Evolutionary conservation across 2,888 invertebrate species (phyloP), one percentile per base, ranked within the genome.

Genomic region (Polymixis flavicincta): DNA sequence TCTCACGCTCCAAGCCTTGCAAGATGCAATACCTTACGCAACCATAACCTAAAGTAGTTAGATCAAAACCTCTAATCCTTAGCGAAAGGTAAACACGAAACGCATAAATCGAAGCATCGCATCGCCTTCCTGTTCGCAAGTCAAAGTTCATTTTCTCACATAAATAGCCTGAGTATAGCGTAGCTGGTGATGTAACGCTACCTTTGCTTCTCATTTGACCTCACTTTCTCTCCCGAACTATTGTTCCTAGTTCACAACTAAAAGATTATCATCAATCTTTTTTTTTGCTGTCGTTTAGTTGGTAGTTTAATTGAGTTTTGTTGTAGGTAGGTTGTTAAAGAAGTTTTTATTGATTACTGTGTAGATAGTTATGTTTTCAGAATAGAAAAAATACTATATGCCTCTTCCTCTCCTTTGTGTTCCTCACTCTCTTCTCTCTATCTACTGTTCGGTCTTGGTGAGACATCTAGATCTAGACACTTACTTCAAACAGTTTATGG

Each of bases 171-270:
- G 69, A 59, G 25, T 22, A 59, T 45, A 75, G 72, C 71, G 17
- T 80, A 80, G 87, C 82, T 84, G 22, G 80, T 92, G 87, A 92
- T 86, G 91, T 85, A 92, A 92, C 83, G 50, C 61, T 78, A 74
- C 82, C 89, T 87, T 90, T 88, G 74, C 76, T 80, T 83, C 71
- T 71, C 75, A 76, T 59, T 61, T 85, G 81, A 88, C 87, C 88
- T 81, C 70, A 82, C 87, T 87, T 87, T 87, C 87, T 76, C 87
- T 69, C 19, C 42, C 52, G 3, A 74, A 76, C 77, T 67, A 87
- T 87, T 87, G 85, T 87, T 87, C 74, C 76, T 76, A 75, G 79
- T 85, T 78, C 63, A 78, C 66, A 72, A 70, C 32, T 7, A 57
- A 76, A 64, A 65, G 77, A 82, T 83, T 71, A 73, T 61, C 13